These are phyloP conservation scores for Aurelia aurita complex sp. Pacific DNA, from an alignment of 30 jellyfish, hydroid and myxozoan genomes.

Conservation along the genomic window DNA sequence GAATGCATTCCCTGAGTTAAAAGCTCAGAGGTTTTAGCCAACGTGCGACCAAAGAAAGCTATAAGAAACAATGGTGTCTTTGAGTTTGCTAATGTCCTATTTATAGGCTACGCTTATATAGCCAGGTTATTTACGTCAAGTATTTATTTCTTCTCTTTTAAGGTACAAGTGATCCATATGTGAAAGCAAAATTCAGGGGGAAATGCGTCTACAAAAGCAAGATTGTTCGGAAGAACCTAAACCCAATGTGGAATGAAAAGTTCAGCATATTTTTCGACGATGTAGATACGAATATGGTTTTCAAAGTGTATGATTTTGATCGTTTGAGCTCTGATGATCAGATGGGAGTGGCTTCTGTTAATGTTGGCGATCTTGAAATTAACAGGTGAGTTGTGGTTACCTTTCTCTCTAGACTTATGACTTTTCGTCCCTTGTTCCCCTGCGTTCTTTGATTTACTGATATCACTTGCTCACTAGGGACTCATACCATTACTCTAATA, in stretches of 20 bases:
- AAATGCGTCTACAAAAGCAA: conserved; percentile 86
- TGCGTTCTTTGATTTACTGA: too few species aligned
- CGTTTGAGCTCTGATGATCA: conserved; percentile 87
- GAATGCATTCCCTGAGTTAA: too few species aligned
- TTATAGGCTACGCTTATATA: too few species aligned
- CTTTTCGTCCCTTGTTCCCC: too few species aligned
- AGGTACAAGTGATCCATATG: conserved; percentile 99
- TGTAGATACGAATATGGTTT: conserved; percentile 73
- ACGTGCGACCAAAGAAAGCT: too few species aligned
- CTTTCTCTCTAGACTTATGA: background rate
- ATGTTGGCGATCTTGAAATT: conserved; percentile 68
- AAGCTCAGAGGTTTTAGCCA: too few species aligned
- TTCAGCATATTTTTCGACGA: conserved; percentile 81
- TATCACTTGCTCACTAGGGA: too few species aligned
- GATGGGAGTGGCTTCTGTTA: conserved; percentile 89
- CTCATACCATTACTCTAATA: background rate
- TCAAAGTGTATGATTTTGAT: conserved; percentile 94
- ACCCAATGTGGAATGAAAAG: conserved; percentile 92
- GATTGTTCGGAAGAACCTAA: conserved; percentile 72
- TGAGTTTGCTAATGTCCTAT: too few species aligned
- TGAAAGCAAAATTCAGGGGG: conserved; percentile 83
- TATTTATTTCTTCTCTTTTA: background rate
- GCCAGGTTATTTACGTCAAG: too few species aligned
- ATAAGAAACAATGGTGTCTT: too few species aligned
- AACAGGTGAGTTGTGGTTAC: conserved; percentile 62